These are phyloP conservation scores for Leguminivora glycinivorella DNA, from an alignment of 1,140 invertebrate genomes.

Conservation along the genomic window DNA sequence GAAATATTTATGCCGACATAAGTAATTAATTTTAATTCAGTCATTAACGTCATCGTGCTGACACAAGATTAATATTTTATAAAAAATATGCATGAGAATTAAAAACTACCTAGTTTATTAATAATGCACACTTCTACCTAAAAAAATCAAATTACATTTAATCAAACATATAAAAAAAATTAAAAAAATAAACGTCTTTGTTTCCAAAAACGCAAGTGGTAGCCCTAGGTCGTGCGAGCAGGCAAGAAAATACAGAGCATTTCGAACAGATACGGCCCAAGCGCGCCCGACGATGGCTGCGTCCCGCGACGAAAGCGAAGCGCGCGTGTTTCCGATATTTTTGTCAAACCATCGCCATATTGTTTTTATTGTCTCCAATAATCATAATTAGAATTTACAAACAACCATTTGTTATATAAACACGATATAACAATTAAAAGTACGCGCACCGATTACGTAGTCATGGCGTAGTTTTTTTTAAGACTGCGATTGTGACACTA, in stretches of 20 bases:
- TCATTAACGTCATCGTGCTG: no score
- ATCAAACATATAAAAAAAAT: neutral
- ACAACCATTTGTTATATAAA: constrained; percentile 32
- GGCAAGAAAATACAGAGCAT: constrained; percentile 55
- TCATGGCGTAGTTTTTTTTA: constrained; percentile 12
- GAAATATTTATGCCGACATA: no score
- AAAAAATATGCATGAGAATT: no score
- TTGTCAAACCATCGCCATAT: constrained; percentile 69
- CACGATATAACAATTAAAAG: constrained; percentile 29
- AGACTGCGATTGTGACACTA: constrained; percentile 7
- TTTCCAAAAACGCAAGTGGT: constrained; percentile 26
- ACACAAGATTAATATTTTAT: no score
- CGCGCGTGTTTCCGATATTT: constrained; percentile 62
- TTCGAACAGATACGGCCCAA: constrained; percentile 57
- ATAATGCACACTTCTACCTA: neutral
- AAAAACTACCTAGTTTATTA: neutral
- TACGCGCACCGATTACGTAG: constrained; percentile 9
- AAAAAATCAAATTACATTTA: neutral
- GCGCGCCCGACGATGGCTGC: constrained; percentile 57
- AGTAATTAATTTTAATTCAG: no score
- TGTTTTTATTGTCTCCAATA: constrained; percentile 63
- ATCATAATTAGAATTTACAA: constrained; percentile 39
- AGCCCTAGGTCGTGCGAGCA: constrained; percentile 69
- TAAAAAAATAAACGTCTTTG: neutral
- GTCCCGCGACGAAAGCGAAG: constrained; percentile 45